Base-by-base conservation (phyloP, 2,888 invertebrate genomes). In the Tenthredo mesomela region DNA sequence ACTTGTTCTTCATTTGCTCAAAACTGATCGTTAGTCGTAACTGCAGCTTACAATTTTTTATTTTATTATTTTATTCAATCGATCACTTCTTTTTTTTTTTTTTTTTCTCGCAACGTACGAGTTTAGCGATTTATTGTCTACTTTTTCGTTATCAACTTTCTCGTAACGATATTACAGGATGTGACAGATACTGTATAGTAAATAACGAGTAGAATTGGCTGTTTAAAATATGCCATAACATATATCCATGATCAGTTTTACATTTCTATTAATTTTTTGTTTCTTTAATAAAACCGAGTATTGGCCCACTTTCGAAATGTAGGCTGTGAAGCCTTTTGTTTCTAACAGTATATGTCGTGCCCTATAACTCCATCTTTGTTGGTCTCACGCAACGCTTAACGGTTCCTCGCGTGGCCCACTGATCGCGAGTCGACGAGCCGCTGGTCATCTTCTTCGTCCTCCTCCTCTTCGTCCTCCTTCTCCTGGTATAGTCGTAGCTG, bases 1-100 rank as follows among this genome's bases (percentile, higher is more conserved):
- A 87, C 89, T 86, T 88, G 87, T 85, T 87, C 89, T 84, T 89
- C 89, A 87, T 89, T 87, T 88, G 89, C 85, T 78, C 84, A 65
- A 78, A 77, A 78, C 43, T 54, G 54, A 54, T 54, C 9, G 61
- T 80, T 37, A 40, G 58, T 80, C 6, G 21, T 18, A 10, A n/a
- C 58, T 10, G 47, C 18, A 18, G 43, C 47, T 47, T 21, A 15
- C 6, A 33, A 21, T 50, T 54, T 58, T 77, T 6, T n/a, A n/a
- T n/a, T n/a, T n/a, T n/a, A 15, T 33, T n/a, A 9, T 37, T 9
- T n/a, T n/a, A 7, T 5, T 37, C 9, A 33, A 47, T 54, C 33
- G 18, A 37, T 58, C 33, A 54, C 47, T 78, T 54, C 33, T 9
- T 54, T n/a, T 29, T 25, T 54, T 25, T 29, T 29, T 2, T 29